A percentile compares a stretch with the other conserved stretches of the same genome.
Conservation (phyloP, 64 coral and sea anemone species). For the Montipora capricornis region DNA sequence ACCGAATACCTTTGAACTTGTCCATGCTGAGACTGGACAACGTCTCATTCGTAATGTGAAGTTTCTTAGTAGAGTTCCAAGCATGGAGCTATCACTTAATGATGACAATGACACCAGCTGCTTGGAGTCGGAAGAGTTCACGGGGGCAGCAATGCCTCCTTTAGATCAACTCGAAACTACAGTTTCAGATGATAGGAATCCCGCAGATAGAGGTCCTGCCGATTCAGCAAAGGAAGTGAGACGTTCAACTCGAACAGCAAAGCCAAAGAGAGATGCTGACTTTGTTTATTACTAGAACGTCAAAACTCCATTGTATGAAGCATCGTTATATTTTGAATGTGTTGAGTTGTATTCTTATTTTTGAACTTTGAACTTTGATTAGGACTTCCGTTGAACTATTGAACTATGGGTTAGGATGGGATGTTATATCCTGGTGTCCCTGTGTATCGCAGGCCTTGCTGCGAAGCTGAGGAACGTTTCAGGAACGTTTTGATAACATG, state of each 20-base stretch:
- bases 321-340: background rate
- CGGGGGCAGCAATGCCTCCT: background rate
- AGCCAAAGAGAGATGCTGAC: too few species aligned
- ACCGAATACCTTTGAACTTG: slow-evolving; percentile 47
- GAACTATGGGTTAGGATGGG: too few species aligned
- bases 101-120: slow-evolving; percentile 3
- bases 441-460: too few species aligned
- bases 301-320: too few species aligned
- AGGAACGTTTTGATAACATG: too few species aligned
- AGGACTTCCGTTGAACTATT: background rate
- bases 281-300: background rate
- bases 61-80: slow-evolving; percentile 46
- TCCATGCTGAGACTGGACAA: slow-evolving; percentile 51
- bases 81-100: background rate
- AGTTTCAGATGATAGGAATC: slow-evolving; percentile 4
- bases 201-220: background rate
- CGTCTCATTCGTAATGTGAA: slow-evolving; percentile 47
- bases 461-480: too few species aligned
- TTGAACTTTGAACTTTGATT: background rate
- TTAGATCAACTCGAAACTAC: slow-evolving; percentile 1
- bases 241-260: too few species aligned
- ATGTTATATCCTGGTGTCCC: too few species aligned
- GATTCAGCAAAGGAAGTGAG: background rate
- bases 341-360: background rate
- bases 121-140: background rate